phyloP scores from a whole-genome alignment of 2,797 vertebrate species.

The Sebastes kiyomatsui region DNA sequence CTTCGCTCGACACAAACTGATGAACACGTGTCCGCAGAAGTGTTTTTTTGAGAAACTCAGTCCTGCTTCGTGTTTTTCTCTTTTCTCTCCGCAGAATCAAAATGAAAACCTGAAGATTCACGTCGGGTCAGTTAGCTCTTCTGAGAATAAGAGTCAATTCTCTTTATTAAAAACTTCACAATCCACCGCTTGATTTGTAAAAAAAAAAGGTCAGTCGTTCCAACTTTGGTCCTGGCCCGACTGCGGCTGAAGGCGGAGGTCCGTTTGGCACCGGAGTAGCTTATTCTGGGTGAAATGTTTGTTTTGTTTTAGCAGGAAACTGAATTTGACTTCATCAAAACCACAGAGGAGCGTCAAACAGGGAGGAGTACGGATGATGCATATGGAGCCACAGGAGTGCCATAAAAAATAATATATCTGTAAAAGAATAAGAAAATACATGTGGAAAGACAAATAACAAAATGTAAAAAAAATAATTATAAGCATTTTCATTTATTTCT shows the following conservation, averaged over 20 bases:
- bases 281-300: slow-evolving; percentile 36
- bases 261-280: slow-evolving; percentile 8
- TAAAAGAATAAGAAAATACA: no score
- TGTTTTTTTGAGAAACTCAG: not conserved
- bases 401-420: no score
- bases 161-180: not conserved
- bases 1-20: not conserved
- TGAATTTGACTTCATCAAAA: not conserved
- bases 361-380: no score
- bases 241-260: not conserved
- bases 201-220: not conserved
- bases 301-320: not conserved
- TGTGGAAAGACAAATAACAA: no score
- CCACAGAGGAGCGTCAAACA: not conserved
- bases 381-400: no score
- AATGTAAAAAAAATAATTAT: no score
- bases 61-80: not conserved
- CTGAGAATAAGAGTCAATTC: not conserved
- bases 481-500: no score
- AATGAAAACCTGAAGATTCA: not conserved
- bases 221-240: not conserved
- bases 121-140: not conserved
- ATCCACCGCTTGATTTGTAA: not conserved
- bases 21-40: not conserved
- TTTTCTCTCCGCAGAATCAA: not conserved